Evolutionary conservation across 53 echinoderm and acorn worm species (phyloP).

Genomic region (Hippasteria phrygiana): DNA sequence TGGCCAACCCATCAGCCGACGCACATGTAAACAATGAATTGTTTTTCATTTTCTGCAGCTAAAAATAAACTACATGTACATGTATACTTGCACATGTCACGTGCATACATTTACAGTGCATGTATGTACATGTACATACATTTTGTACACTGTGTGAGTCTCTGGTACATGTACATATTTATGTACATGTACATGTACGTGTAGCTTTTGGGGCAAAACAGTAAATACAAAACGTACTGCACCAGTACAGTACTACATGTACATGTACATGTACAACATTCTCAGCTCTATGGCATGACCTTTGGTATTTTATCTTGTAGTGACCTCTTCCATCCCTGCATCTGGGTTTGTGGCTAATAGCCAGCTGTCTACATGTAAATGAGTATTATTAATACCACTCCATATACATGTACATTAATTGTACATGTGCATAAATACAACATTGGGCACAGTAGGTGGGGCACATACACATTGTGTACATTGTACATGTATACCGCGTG

Average conservation of each 20-base stretch:
- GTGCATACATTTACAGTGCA: neutral
- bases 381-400: neutral
- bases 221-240: no score
- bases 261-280: constrained; percentile 20
- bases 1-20: no score
- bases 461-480: no score
- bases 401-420: no score
- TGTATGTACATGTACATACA: neutral
- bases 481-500: no score
- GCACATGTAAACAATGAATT: no score
- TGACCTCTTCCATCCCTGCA: constrained; percentile 28
- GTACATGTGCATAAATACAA: no score
- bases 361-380: neutral
- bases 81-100: neutral
- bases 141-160: neutral
- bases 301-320: constrained; percentile 48
- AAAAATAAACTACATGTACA: constrained; percentile 10
- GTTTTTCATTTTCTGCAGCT: no score
- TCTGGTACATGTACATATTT: neutral
- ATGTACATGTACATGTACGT: constrained; percentile 27
- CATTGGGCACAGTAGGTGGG: no score
- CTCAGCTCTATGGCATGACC: constrained; percentile 22
- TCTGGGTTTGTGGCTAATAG: constrained; percentile 41
- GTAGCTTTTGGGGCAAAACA: neutral
- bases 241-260: neutral